Conservation (phyloP, 2,888 invertebrate species). For the Philereme vetulata region DNA sequence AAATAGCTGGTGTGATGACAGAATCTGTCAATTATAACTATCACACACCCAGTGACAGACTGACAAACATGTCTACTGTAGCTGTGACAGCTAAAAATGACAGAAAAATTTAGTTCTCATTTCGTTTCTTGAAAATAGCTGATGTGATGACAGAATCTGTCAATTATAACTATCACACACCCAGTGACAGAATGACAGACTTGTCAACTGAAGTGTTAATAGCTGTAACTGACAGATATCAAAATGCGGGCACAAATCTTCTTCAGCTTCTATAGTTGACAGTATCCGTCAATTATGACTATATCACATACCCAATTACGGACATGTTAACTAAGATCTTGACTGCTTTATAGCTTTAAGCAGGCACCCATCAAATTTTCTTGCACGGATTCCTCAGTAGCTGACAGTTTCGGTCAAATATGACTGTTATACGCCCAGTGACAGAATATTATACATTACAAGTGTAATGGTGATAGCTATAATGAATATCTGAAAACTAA, state of each 20-base stretch:
- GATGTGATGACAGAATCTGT: constrained; percentile 42
- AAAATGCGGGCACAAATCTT: background rate
- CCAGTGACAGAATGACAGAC: constrained; percentile 11
- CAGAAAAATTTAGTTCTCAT: constrained; percentile 2
- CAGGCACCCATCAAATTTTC: constrained; percentile 39
- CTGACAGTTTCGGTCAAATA: constrained; percentile 16
- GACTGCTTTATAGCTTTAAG: constrained; percentile 26
- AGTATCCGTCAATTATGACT: constrained; percentile 21
- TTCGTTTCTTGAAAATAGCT: background rate
- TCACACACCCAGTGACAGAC: constrained; percentile 38
- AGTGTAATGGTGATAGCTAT: constrained; percentile 32
- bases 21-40: constrained; percentile 1
- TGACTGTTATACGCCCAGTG: constrained; percentile 35
- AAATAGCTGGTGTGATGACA: background rate
- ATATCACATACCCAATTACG: constrained; percentile 51
- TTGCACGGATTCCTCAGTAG: no score
- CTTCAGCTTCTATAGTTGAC: background rate
- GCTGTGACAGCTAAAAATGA: constrained; percentile 6
- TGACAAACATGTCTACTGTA: constrained; percentile 37
- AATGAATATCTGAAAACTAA: background rate
- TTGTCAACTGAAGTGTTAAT: constrained; percentile 36
- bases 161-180: constrained; percentile 20
- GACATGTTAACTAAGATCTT: constrained; percentile 44
- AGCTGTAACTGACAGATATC: constrained; percentile 24
- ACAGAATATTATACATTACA: constrained; percentile 29